A percentile compares a stretch with the other conserved stretches of the same genome.
phyloP scores from a whole-genome alignment of 2,888 invertebrate species.

The Leptogaster cylindrica region DNA sequence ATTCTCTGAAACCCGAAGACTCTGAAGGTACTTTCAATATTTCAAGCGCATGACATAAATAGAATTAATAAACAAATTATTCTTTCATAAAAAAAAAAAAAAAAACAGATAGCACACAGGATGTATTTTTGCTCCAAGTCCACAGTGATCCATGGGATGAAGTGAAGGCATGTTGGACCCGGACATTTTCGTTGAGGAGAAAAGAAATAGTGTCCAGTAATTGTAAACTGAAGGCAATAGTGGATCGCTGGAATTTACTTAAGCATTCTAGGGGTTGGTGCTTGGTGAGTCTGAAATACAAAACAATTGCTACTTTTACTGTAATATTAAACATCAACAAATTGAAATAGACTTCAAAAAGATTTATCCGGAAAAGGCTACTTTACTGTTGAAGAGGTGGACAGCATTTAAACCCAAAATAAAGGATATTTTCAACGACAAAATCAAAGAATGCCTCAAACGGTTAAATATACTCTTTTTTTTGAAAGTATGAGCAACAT shows the following conservation, averaged over 20 bases:
- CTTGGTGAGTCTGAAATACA: not conserved
- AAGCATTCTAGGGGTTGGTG: not conserved
- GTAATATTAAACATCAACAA: not conserved
- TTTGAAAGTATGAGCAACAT: not conserved
- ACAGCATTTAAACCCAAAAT: not conserved
- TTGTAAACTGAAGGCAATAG: not conserved
- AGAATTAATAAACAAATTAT: not conserved
- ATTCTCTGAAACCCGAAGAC: not conserved
- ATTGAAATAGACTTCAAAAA: not conserved
- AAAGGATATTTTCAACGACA: not conserved
- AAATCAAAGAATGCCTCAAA: too few species aligned
- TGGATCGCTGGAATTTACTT: not conserved
- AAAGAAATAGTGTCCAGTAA: not conserved
- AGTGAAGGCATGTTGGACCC: not conserved
- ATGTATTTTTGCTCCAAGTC: not conserved
- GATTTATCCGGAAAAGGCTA: not conserved
- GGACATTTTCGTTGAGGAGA: not conserved
- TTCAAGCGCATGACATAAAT: too few species aligned
- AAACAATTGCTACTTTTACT: not conserved
- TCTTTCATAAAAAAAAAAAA: not conserved
- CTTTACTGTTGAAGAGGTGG: not conserved
- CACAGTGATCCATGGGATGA: not conserved
- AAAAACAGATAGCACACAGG: not conserved
- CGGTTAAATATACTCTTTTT: not conserved
- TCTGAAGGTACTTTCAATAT: not conserved